Base-by-base conservation (phyloP, 2,113 vertebrate genomes). In the Leucosticte australis region DNA sequence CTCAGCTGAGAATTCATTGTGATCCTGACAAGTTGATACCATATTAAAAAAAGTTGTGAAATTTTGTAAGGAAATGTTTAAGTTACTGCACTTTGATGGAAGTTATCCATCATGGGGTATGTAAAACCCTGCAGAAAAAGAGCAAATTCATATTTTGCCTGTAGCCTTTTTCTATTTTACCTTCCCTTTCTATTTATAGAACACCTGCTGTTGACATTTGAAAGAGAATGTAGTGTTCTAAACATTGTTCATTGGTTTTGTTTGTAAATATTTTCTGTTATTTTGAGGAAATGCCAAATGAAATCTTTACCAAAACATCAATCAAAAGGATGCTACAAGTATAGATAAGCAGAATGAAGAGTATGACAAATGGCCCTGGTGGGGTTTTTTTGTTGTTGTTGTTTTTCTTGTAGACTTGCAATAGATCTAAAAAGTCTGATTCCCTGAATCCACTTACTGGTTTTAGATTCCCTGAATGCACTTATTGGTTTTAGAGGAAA, bases 401-500 rank as follows among this genome's bases (percentile, higher is more conserved):
- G 37, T 52, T 70, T n/a, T 15, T 4, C 23, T 74, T 81, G 68
- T 74, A 96, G 90, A 91, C 68, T 97, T 95, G 44, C 70, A 77
- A 95, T 53, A 91, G 78, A 71, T 83, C 70, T 69, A 73, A 94
- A 96, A 84, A 50, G 27, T 93, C 95, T 63, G 65, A 46, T 91
- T 71, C 57, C 31, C 53, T 94, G 52, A 96, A 96, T 92, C 62
- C 59, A 56, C 60, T 94, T 73, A 77, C 69, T 83, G 85, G 92
- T 95, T 97, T 98, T 82, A 97, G 90, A 77, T 91, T 77, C 52
- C 39, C 56, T 94, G 52, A 96, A 96, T 88, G 75, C 67, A 56
- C 52, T 95, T 71, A 76, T 77, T 88, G 87, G 90, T 94, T 98
- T 98, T 82, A 97, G 89, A 81, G 27, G 70, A 62, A 27, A 86